phyloP scores from a whole-genome alignment of 2,888 invertebrate genomes.

The Acanthopleura granulata region DNA sequence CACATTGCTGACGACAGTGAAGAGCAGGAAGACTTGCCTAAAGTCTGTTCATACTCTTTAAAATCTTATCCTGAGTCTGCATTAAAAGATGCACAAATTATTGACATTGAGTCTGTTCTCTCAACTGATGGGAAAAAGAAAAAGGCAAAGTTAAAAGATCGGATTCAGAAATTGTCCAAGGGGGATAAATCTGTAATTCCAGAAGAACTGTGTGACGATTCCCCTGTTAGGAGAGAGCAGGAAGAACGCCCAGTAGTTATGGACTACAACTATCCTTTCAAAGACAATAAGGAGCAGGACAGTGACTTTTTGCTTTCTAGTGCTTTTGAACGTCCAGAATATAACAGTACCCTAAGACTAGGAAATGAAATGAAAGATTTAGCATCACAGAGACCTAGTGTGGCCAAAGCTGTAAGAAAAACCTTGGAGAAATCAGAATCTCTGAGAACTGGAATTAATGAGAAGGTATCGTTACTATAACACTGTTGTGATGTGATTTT shows the following conservation, averaged over 20 bases:
- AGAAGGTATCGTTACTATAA: constrained; percentile 43
- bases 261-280: constrained; percentile 52
- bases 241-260: constrained; percentile 35
- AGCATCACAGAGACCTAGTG: constrained; percentile 40
- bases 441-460: constrained; percentile 49
- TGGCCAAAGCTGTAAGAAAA: constrained; percentile 45
- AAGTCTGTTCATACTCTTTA: not conserved
- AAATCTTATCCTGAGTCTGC: not conserved
- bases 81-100: not conserved
- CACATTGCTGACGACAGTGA: not conserved
- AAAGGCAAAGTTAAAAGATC: not conserved
- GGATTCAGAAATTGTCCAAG: not conserved
- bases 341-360: constrained; percentile 55
- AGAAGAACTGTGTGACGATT: not conserved
- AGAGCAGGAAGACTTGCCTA: not conserved
- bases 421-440: constrained; percentile 45
- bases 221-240: constrained; percentile 45
- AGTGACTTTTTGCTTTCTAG: constrained; percentile 42
- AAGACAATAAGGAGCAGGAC: constrained; percentile 27
- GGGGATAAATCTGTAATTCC: not conserved
- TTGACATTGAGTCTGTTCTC: not conserved
- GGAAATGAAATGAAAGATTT: constrained; percentile 48
- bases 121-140: not conserved
- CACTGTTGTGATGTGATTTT: too few species aligned
- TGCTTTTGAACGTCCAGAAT: constrained; percentile 59